phyloP scores from a whole-genome alignment of 2,888 invertebrate species.

The Noctuana brunneofusca region DNA sequence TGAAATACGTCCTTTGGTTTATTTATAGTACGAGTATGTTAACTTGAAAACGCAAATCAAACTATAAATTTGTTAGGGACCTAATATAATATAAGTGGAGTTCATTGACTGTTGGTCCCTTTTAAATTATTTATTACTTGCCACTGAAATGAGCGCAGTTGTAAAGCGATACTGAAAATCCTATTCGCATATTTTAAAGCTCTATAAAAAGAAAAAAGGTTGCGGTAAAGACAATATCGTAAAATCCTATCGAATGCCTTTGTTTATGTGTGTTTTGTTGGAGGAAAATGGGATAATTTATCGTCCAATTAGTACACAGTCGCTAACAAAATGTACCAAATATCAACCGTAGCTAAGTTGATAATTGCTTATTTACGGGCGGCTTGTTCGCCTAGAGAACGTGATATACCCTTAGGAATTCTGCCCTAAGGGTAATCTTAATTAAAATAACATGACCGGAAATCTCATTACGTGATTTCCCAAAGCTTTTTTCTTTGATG shows the following conservation, averaged over 20 bases:
- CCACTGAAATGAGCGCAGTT: neutral
- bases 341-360: slow-evolving; percentile 5
- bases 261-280: neutral
- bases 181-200: slow-evolving; percentile 9
- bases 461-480: slow-evolving; percentile 25
- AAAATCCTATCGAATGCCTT: slow-evolving; percentile 8
- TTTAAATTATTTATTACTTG: neutral
- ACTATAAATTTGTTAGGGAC: too few relatives aligned
- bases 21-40: too few relatives aligned
- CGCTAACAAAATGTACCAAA: slow-evolving; percentile 10
- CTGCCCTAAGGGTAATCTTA: slow-evolving; percentile 32
- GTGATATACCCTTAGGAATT: slow-evolving; percentile 31
- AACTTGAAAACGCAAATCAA: too few relatives aligned
- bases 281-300: neutral
- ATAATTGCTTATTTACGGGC: slow-evolving; percentile 24
- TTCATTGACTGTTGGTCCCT: neutral
- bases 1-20: too few relatives aligned
- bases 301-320: neutral
- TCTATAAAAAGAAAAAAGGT: slow-evolving; percentile 4
- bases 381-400: slow-evolving; percentile 13
- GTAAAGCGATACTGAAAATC: slow-evolving; percentile 1
- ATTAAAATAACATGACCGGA: slow-evolving; percentile 37
- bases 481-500: slow-evolving; percentile 1
- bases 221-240: slow-evolving; percentile 6
- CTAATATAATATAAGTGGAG: too few relatives aligned